phyloP scores from a whole-genome alignment of 2,797 vertebrate species.

The Acanthis flammea region DNA sequence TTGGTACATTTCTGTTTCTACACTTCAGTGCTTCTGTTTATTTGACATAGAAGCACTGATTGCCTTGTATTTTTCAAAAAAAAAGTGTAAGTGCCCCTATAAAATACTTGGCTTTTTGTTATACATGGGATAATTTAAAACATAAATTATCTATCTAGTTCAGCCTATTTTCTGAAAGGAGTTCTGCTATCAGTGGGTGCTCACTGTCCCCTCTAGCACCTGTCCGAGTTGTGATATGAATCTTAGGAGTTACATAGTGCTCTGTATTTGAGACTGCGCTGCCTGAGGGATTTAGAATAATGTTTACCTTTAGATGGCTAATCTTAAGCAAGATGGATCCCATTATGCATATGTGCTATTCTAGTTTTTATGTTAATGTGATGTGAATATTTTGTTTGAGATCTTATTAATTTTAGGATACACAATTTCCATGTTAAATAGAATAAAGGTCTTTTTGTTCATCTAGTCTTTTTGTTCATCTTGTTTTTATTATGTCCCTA shows the following conservation, averaged over 20 bases:
- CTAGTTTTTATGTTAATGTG: neutral
- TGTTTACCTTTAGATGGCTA: neutral
- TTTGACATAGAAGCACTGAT: neutral
- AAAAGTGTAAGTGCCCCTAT: neutral
- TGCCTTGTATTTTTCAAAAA: neutral
- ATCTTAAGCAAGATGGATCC: neutral
- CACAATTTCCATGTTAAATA: neutral
- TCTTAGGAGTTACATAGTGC: fast-evolving
- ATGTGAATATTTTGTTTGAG: neutral
- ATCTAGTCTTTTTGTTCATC: neutral
- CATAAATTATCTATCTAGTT: neutral
- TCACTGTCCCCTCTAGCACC: neutral
- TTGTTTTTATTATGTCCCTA: neutral
- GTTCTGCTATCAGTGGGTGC: neutral
- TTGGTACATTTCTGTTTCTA: neutral
- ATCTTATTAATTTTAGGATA: neutral
- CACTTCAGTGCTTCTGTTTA: neutral
- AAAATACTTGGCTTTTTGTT: neutral
- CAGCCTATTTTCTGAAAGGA: neutral
- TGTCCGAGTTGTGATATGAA: neutral
- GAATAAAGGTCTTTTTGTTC: neutral
- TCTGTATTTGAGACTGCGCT: neutral
- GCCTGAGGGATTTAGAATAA: neutral
- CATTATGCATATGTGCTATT: neutral
- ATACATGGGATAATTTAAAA: neutral